These are phyloP conservation scores for Cyclargus thomasi DNA, from an alignment of 1,140 invertebrate genomes.

Conservation along the genomic window DNA sequence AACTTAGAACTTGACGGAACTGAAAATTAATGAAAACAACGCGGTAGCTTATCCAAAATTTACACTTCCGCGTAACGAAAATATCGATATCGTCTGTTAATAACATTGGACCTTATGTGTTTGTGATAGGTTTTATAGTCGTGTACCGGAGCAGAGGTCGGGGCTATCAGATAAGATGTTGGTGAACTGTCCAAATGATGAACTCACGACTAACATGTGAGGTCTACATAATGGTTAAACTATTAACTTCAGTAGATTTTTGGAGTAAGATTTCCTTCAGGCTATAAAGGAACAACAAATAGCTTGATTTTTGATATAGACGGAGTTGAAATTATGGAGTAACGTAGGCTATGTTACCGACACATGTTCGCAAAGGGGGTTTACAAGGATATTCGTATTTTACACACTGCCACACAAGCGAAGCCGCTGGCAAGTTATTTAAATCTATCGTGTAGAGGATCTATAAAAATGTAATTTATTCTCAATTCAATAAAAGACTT, in stretches of 20 bases:
- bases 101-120: conserved; percentile 12
- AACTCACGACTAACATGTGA: conserved; percentile 35
- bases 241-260: conserved; percentile 7
- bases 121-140: conserved; percentile 22
- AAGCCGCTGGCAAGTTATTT: too few relatives aligned
- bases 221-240: conserved; percentile 23
- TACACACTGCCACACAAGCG: too few relatives aligned
- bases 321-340: too few relatives aligned
- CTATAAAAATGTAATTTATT: too few relatives aligned
- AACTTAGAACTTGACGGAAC: background rate
- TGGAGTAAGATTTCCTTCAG: too few relatives aligned
- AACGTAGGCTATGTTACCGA: too few relatives aligned
- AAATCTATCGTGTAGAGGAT: too few relatives aligned
- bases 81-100: conserved; percentile 20
- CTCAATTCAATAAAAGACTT: too few relatives aligned
- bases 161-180: conserved; percentile 60
- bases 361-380: too few relatives aligned
- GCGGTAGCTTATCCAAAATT: conserved; percentile 24
- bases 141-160: conserved; percentile 46
- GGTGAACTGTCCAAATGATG: conserved; percentile 44
- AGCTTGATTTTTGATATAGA: too few relatives aligned
- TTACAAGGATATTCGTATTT: too few relatives aligned
- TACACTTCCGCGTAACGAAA: conserved; percentile 27
- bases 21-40: background rate
- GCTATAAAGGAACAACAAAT: too few relatives aligned